Percentiles rank a stretch among this genome's conserved stretches.
Evolutionary conservation across 1,140 invertebrate genomes (phyloP).

Genomic region (Cepaea nemoralis): DNA sequence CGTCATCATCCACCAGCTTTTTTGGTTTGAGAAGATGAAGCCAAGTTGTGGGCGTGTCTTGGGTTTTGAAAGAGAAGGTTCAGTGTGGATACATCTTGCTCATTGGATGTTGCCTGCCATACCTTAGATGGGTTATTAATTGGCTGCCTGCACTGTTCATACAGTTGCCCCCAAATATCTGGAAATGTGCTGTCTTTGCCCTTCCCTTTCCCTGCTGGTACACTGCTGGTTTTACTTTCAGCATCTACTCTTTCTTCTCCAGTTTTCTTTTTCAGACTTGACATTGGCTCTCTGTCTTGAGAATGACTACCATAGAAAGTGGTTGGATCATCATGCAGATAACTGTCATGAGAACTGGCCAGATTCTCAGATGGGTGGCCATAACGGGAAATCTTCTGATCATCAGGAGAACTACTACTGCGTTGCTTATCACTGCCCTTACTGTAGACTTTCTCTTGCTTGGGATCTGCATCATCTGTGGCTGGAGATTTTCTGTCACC

Average conservation of each 20-base stretch:
- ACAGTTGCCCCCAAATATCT: slow-evolving; percentile 44
- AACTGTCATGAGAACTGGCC: too few relatives aligned
- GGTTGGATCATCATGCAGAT: not conserved
- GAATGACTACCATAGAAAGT: too few relatives aligned
- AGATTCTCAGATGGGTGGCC: too few relatives aligned
- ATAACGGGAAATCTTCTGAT: too few relatives aligned
- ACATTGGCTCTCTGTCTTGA: too few relatives aligned
- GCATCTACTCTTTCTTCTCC: slow-evolving; percentile 39
- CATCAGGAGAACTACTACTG: too few relatives aligned
- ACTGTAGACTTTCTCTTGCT: too few relatives aligned
- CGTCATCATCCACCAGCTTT: slow-evolving; percentile 31
- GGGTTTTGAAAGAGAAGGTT: slow-evolving; percentile 18
- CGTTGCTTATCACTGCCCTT: too few relatives aligned
- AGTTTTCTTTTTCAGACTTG: too few relatives aligned
- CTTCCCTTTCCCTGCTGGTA: not conserved
- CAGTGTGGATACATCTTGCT: slow-evolving; percentile 25
- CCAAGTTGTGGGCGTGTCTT: not conserved
- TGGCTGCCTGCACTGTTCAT: slow-evolving; percentile 44
- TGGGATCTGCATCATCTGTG: not conserved
- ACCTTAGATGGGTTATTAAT: not conserved
- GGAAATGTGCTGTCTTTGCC: slow-evolving; percentile 20
- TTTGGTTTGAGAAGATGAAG: not conserved
- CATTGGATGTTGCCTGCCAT: not conserved
- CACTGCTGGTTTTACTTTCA: slow-evolving; percentile 8
- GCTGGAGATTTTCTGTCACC: slow-evolving; percentile 50